phyloP scores from a whole-genome alignment of 2,797 vertebrate genomes.

The Malurus splendens region DNA sequence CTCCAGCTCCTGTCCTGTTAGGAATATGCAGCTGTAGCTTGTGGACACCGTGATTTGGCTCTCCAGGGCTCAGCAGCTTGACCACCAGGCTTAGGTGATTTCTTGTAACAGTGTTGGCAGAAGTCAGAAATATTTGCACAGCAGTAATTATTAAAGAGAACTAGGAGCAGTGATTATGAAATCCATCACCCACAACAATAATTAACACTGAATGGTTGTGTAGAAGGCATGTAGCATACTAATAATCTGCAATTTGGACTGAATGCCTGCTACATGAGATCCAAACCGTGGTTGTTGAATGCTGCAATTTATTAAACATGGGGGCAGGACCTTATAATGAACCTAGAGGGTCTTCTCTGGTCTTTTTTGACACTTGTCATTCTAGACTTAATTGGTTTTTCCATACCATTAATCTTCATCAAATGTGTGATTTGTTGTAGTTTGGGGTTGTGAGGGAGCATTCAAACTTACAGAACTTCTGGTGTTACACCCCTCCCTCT shows the following conservation, averaged over 20 bases:
- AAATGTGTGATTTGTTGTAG: neutral
- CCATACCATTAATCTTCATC: neutral
- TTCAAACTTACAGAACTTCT: neutral
- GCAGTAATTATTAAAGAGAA: conserved; percentile 29
- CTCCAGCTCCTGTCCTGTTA: neutral
- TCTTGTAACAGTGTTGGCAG: neutral
- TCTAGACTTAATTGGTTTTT: neutral
- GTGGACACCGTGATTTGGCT: neutral
- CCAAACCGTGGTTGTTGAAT: neutral
- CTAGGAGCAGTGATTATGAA: conserved; percentile 28
- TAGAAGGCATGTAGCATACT: neutral
- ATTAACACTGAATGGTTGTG: conserved; percentile 22
- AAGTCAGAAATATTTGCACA: conserved; percentile 29
- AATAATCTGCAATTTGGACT: neutral
- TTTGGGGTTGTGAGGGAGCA: neutral
- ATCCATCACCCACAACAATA: conserved; percentile 12
- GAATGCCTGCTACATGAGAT: neutral
- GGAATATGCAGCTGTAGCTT: neutral
- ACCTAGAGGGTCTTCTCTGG: neutral
- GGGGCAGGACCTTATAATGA: neutral
- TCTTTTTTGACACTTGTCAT: neutral
- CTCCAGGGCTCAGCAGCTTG: neutral
- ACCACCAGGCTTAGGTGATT: neutral
- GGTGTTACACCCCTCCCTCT: neutral
- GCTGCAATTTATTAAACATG: neutral